phyloP scores from a whole-genome alignment of 2,888 invertebrate species.

The Callinectes sapidus region DNA sequence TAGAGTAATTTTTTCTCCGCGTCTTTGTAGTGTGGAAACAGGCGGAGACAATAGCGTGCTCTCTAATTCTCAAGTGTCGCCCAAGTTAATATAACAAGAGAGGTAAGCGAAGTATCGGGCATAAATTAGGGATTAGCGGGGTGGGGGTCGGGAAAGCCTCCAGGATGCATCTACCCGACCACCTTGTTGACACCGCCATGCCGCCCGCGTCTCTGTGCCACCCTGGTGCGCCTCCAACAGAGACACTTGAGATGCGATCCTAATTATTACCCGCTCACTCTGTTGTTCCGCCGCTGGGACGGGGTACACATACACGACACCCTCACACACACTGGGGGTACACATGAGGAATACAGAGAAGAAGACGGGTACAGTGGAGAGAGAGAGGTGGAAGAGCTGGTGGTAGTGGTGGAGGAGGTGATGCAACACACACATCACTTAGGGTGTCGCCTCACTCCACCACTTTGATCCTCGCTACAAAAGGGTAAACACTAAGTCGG shows the following conservation, averaged over 20 bases:
- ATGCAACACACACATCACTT: constrained; percentile 14
- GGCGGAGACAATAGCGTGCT: constrained; percentile 13
- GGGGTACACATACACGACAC: not conserved
- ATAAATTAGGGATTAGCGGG: constrained; percentile 32
- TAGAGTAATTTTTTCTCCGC: not conserved
- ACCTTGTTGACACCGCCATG: constrained; percentile 10
- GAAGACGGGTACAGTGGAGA: not conserved
- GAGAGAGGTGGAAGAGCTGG: not conserved
- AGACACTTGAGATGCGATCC: constrained; percentile 26
- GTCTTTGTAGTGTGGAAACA: not conserved
- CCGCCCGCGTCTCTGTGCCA: not conserved
- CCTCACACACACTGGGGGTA: not conserved
- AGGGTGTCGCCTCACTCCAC: constrained; percentile 14
- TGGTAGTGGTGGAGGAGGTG: not conserved
- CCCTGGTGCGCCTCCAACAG: not conserved
- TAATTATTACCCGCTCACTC: not conserved
- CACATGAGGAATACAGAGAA: not conserved
- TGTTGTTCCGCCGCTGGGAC: constrained; percentile 6
- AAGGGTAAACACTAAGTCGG: constrained; percentile 12
- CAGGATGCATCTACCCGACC: not conserved
- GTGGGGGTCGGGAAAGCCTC: not conserved
- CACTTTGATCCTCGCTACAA: constrained; percentile 23
- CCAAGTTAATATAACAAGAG: constrained; percentile 12
- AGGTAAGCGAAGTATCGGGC: constrained; percentile 34
- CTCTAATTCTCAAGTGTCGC: not conserved